Conservation (phyloP, 2,888 invertebrate genomes). For the Mythimna vitellina region DNA sequence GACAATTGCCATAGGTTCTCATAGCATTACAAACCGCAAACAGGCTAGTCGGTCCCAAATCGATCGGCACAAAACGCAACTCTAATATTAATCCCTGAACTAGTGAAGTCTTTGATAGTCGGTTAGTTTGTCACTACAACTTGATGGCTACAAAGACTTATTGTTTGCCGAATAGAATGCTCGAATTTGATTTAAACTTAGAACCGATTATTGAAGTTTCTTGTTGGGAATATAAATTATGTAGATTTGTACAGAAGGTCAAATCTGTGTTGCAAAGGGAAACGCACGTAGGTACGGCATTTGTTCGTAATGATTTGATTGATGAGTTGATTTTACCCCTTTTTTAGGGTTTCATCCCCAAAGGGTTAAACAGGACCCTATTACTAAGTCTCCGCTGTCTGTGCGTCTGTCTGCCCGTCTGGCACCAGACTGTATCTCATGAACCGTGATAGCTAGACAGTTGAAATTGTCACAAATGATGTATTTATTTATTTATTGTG, state of each 20-base stretch:
- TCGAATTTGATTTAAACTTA: slow-evolving; percentile 63
- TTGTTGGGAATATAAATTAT: neutral
- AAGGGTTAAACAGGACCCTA: neutral
- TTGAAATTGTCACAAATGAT: too few relatives aligned
- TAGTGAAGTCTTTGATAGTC: slow-evolving; percentile 30
- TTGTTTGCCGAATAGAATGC: slow-evolving; percentile 57
- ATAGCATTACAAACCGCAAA: slow-evolving; percentile 24
- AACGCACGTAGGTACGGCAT: neutral
- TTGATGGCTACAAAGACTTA: slow-evolving; percentile 38
- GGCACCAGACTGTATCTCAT: too few relatives aligned
- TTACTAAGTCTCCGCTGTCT: too few relatives aligned
- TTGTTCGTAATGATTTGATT: neutral
- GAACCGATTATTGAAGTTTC: slow-evolving; percentile 41
- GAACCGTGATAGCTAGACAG: too few relatives aligned
- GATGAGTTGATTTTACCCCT: too few relatives aligned
- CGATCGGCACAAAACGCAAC: slow-evolving; percentile 43
- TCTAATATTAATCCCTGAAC: slow-evolving; percentile 45
- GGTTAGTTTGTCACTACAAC: slow-evolving; percentile 52
- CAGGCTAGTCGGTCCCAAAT: slow-evolving; percentile 27
- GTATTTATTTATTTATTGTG: too few relatives aligned
- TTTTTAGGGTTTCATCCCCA: too few relatives aligned
- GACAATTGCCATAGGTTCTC: slow-evolving; percentile 5
- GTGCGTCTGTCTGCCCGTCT: too few relatives aligned
- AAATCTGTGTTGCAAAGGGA: too few relatives aligned
- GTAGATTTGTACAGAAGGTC: neutral